phyloP scores from a whole-genome alignment of 2,888 invertebrate species.

The Cybosia mesomella region DNA sequence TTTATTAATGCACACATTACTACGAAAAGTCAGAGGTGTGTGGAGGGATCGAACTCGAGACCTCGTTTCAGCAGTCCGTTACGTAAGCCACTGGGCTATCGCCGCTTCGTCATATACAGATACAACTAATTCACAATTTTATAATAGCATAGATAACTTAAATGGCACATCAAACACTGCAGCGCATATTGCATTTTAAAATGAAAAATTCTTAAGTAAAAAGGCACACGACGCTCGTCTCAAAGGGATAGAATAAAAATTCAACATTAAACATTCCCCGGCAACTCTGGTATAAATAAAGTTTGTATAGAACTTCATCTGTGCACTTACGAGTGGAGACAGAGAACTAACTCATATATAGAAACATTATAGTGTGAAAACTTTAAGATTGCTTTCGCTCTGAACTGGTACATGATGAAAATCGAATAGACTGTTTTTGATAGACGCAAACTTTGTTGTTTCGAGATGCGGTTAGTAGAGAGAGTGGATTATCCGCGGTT shows the following conservation, averaged over 20 bases:
- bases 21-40: too few relatives aligned
- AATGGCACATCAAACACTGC: slow-evolving; percentile 38
- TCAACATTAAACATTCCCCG: slow-evolving; percentile 78
- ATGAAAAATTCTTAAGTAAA: slow-evolving; percentile 66
- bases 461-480: slow-evolving; percentile 33
- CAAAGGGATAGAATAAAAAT: slow-evolving; percentile 71
- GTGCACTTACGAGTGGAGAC: slow-evolving; percentile 52
- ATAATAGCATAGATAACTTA: too few relatives aligned
- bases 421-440: slow-evolving; percentile 47
- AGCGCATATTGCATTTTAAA: slow-evolving; percentile 61
- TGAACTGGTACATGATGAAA: slow-evolving; percentile 43
- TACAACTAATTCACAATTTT: too few relatives aligned
- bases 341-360: slow-evolving; percentile 46
- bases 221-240: slow-evolving; percentile 43
- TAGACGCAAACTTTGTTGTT: slow-evolving; percentile 37
- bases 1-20: too few relatives aligned
- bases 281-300: slow-evolving; percentile 74
- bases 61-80: too few relatives aligned
- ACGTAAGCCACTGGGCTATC: too few relatives aligned
- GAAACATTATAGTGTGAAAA: slow-evolving; percentile 54
- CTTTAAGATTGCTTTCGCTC: slow-evolving; percentile 57
- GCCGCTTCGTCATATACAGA: too few relatives aligned
- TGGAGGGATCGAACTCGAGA: too few relatives aligned
- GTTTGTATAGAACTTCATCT: slow-evolving; percentile 61
- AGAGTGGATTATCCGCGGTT: background rate